Conservation (phyloP, 1,140 invertebrate genomes). For the Brachionus asplanchnoidis region DNA sequence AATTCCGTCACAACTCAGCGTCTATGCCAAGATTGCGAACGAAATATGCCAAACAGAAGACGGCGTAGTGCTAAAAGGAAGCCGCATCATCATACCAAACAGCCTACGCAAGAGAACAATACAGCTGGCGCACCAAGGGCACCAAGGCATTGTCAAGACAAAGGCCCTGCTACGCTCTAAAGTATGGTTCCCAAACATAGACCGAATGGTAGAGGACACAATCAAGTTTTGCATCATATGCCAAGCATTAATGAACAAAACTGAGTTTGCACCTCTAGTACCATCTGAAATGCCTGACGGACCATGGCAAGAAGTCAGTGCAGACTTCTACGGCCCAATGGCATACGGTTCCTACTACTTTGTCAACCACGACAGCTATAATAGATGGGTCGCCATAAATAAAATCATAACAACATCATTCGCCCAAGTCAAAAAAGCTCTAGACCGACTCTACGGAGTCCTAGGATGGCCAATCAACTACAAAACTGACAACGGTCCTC, state of each 20-base stretch:
- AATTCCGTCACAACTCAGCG: neutral
- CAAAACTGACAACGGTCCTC: no score
- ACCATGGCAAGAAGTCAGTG: constrained; percentile 23
- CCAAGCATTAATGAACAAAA: neutral
- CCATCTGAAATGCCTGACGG: neutral
- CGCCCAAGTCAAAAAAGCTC: neutral
- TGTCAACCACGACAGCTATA: neutral
- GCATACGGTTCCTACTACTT: neutral
- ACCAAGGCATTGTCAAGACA: neutral
- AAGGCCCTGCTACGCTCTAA: neutral
- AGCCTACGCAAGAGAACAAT: neutral
- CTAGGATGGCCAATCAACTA: constrained; percentile 42
- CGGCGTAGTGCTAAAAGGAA: neutral
- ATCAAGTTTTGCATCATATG: neutral
- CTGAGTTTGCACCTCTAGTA: neutral
- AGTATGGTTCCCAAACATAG: neutral
- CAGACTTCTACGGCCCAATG: neutral
- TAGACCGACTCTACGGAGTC: constrained; percentile 43
- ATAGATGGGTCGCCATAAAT: neutral
- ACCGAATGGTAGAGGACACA: neutral
- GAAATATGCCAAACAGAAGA: neutral
- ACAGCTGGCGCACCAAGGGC: neutral
- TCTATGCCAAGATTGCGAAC: neutral
- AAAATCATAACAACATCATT: neutral
- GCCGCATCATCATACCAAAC: neutral